Conservation (phyloP, 2,113 vertebrate genomes). For the Gnathonemus echidnorhynchus region DNA sequence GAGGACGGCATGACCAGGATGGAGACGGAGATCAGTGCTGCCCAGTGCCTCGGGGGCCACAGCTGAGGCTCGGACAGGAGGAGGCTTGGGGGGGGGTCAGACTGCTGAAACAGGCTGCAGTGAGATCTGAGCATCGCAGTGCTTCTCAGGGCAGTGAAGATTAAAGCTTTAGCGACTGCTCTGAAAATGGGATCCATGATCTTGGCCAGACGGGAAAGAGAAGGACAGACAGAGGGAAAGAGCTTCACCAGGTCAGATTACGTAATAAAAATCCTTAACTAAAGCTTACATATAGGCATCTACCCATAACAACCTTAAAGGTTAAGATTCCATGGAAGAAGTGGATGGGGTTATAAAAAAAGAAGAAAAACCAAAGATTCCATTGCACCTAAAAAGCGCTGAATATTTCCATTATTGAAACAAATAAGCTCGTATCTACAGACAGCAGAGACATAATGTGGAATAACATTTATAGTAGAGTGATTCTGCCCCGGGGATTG, state of each 20-base stretch:
- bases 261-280: background rate
- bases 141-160: conserved; percentile 26
- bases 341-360: too few species aligned
- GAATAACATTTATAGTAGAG: background rate
- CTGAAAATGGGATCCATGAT: conserved; percentile 21
- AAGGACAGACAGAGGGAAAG: background rate
- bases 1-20: background rate
- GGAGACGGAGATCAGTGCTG: background rate
- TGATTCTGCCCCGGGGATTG: background rate
- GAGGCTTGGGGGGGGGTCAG: background rate
- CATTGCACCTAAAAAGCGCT: background rate
- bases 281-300: background rate
- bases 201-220: background rate
- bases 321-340: background rate
- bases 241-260: background rate
- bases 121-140: background rate
- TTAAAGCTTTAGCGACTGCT: conserved; percentile 35
- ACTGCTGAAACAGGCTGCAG: background rate
- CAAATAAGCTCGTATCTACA: background rate
- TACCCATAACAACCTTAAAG: background rate
- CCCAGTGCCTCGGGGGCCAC: background rate
- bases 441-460: background rate
- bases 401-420: background rate
- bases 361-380: background rate
- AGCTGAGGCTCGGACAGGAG: background rate